Evolutionary conservation across 2,888 invertebrate species (phyloP), one percentile per base, ranked within the genome.

Genomic region (Micropterix aruncella): DNA sequence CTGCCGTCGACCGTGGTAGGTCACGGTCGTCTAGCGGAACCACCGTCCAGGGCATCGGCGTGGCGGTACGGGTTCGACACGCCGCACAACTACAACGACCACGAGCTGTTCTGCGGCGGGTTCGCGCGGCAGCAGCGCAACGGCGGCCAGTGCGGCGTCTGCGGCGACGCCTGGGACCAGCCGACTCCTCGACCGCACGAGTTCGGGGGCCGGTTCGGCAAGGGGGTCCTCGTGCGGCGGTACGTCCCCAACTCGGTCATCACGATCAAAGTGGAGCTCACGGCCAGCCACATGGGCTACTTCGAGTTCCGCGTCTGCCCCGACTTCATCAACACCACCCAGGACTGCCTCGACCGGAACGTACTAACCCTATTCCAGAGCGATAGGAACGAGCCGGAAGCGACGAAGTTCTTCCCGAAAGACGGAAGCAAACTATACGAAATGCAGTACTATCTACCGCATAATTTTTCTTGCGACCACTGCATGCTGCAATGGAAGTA

Each of bases 401-500:
- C 69, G 3, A 72, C 73, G 3, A 73, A 79, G 48, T 88, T 76
- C 57, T 87, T 80, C 57, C 87, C 88, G 0, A 78, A 77, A 47
- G 80, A 84, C 38, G 88, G 89, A 0, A 86, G 83, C 53, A 79
- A 77, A 55, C 74, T 88, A 15, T 89, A 88, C 60, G 84, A 88
- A 57, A 83, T 84, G 60, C 76, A 75, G 52, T 80, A 81, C 50
- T 70, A 72, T 52, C 61, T 84, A 42, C 77, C 73, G 1, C 62
- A 70, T 46, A 80, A 74, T 37, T 55, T 88, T 14, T 77, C 79
- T 40, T 92, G 92, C 59, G 63, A 74, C 9, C 88, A 88, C 59
- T 92, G 92, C 57, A 77, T 92, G 2, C 65, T 92, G 46, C 92
- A 92, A 57, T 92, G 92, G 92, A 75, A 83, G 52, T 92, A 92